Percentiles rank a stretch among this genome's conserved stretches.
Evolutionary conservation across 1,140 invertebrate species (phyloP).

Genomic region (Adelges cooleyi): DNA sequence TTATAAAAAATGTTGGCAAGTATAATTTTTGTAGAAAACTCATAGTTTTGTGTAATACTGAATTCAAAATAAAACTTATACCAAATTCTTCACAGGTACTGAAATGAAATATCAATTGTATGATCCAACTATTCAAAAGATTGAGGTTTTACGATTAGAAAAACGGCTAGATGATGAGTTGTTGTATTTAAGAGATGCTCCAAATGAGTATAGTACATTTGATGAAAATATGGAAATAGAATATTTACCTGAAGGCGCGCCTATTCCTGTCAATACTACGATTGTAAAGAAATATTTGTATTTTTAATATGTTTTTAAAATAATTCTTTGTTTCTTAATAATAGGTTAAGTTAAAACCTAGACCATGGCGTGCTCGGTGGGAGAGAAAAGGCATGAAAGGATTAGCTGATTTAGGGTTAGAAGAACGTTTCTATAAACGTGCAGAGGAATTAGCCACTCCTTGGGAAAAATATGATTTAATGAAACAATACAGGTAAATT

Average conservation of each 20-base stretch:
- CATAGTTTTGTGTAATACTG: constrained; percentile 6
- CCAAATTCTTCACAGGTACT: constrained; percentile 46
- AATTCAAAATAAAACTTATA: constrained; percentile 13
- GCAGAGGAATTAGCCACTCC: constrained; percentile 45
- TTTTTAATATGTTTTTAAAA: constrained; percentile 4
- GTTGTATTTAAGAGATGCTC: constrained; percentile 84
- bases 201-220: constrained; percentile 85
- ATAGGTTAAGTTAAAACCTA: constrained; percentile 69
- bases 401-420: constrained; percentile 47
- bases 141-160: constrained; percentile 84
- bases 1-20: constrained; percentile 73
- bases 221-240: constrained; percentile 84
- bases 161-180: constrained; percentile 86
- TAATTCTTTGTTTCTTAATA: no score
- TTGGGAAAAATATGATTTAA: constrained; percentile 86
- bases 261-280: constrained; percentile 75
- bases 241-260: constrained; percentile 56
- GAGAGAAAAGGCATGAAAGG: constrained; percentile 69
- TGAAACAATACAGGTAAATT: constrained; percentile 76
- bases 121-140: constrained; percentile 79
- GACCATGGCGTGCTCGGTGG: constrained; percentile 77
- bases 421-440: constrained; percentile 14
- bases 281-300: constrained; percentile 63
- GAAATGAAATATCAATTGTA: constrained; percentile 87
- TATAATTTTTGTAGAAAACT: not conserved